Conservation (phyloP, 2,888 invertebrate species). For the Stenodera caucasica region DNA sequence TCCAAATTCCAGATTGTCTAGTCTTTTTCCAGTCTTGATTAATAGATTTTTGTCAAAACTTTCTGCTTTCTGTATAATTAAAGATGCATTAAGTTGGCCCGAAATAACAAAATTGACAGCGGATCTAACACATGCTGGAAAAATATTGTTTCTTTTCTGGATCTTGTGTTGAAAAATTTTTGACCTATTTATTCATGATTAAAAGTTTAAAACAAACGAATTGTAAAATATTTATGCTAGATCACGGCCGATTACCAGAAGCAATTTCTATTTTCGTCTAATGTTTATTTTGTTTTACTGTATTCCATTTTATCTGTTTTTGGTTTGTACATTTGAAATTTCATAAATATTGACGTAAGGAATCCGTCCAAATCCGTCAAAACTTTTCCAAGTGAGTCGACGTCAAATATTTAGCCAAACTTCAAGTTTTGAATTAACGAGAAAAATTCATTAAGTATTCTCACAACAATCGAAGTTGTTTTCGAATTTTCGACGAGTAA, state of each 20-base stretch:
- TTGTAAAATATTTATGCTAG: slow-evolving; percentile 30
- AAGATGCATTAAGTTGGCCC: background rate
- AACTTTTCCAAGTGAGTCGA: slow-evolving; percentile 11
- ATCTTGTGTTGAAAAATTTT: slow-evolving; percentile 12
- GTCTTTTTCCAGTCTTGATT: no score
- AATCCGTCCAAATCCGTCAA: slow-evolving; percentile 23
- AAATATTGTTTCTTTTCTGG: no score
- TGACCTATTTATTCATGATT: slow-evolving; percentile 9
- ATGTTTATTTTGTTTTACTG: slow-evolving; percentile 27
- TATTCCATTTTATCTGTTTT: slow-evolving; percentile 29
- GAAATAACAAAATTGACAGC: no score
- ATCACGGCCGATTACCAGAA: slow-evolving; percentile 29
- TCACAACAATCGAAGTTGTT: no score
- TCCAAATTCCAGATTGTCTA: no score
- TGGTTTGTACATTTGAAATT: slow-evolving; percentile 26
- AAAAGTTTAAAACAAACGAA: slow-evolving; percentile 15
- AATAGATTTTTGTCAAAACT: no score
- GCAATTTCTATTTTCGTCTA: slow-evolving; percentile 25
- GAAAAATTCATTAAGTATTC: background rate
- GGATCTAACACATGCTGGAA: no score
- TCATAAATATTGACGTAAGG: slow-evolving; percentile 23
- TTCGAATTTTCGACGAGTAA: no score
- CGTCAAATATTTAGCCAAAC: background rate
- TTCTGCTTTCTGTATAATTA: no score
- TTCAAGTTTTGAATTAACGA: background rate